phyloP scores from a whole-genome alignment of 2,888 invertebrate genomes.

The Aleiodes leptofemur region DNA sequence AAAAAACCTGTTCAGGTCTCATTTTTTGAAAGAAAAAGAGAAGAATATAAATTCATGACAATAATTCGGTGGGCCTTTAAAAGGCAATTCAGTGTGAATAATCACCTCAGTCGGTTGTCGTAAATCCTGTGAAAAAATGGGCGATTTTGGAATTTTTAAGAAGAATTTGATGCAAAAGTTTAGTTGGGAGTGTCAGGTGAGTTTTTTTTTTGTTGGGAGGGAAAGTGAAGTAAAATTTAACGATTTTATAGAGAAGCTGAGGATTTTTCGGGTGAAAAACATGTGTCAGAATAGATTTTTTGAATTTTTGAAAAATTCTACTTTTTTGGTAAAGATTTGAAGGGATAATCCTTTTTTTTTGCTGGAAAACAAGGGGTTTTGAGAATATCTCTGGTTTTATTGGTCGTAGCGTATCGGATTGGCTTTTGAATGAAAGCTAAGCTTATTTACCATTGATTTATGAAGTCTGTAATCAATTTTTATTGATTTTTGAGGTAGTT shows the following conservation, averaged over 20 bases:
- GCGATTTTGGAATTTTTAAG: conserved; percentile 9
- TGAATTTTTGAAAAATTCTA: too few relatives aligned
- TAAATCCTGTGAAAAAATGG: conserved; percentile 48
- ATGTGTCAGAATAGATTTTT: too few relatives aligned
- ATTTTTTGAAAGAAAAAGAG: conserved; percentile 2
- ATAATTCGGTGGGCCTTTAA: conserved; percentile 61
- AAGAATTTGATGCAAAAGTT: not conserved
- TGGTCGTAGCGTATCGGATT: too few relatives aligned
- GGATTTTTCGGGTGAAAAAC: not conserved
- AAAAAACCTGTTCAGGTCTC: conserved; percentile 13
- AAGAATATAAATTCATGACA: conserved; percentile 46
- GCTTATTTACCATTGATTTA: too few relatives aligned
- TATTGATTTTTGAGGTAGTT: too few relatives aligned
- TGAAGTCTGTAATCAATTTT: too few relatives aligned
- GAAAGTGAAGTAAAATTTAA: too few relatives aligned
- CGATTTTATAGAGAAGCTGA: not conserved
- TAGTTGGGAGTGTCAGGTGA: not conserved
- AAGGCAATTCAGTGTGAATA: conserved; percentile 54
- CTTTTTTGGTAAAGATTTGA: too few relatives aligned
- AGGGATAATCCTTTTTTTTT: too few relatives aligned
- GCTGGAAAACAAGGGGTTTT: too few relatives aligned
- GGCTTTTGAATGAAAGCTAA: too few relatives aligned
- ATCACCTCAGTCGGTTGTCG: conserved; percentile 54
- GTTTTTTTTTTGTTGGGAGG: not conserved
- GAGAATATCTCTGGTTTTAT: too few relatives aligned